Percentiles rank a stretch among this genome's conserved stretches.
phyloP scores from a whole-genome alignment of 1,140 invertebrate species.

The Drosophila sechellia region DNA sequence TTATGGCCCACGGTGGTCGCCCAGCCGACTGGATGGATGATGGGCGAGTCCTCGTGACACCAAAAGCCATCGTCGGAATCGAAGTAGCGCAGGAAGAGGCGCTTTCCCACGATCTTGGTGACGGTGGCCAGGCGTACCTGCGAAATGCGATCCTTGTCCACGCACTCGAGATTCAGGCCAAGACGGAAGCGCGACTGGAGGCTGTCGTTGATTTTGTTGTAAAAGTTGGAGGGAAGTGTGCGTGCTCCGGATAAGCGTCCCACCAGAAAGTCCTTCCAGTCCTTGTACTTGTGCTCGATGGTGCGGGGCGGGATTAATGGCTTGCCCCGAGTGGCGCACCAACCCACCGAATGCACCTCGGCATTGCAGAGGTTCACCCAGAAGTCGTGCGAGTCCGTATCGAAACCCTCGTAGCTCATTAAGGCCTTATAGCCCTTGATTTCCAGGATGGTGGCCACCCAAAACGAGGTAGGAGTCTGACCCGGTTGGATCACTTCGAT shows the following conservation, averaged over 20 bases:
- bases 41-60: constrained; percentile 97
- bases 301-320: constrained; percentile 96
- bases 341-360: constrained; percentile 97
- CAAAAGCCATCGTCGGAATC: constrained; percentile 96
- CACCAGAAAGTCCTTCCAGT: constrained; percentile 98
- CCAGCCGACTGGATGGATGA: constrained; percentile 98
- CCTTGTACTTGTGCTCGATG: constrained; percentile 95
- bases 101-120: constrained; percentile 95
- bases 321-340: constrained; percentile 98
- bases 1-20: constrained; percentile 94
- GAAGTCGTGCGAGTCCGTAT: constrained; percentile 95
- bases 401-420: constrained; percentile 96
- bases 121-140: constrained; percentile 96
- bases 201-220: constrained; percentile 93
- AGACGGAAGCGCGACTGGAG: constrained; percentile 92
- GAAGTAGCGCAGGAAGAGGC: constrained; percentile 95
- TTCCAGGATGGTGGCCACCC: constrained; percentile 96
- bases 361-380: constrained; percentile 97
- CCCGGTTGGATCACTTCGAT: constrained; percentile 87
- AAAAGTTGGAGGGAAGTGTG: constrained; percentile 96
- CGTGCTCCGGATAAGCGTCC: constrained; percentile 95
- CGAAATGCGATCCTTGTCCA: constrained; percentile 97
- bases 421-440: constrained; percentile 97
- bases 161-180: constrained; percentile 95
- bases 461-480: constrained; percentile 92